Conservation (phyloP, 1,140 invertebrate species). For the Anastatus disparis region DNA sequence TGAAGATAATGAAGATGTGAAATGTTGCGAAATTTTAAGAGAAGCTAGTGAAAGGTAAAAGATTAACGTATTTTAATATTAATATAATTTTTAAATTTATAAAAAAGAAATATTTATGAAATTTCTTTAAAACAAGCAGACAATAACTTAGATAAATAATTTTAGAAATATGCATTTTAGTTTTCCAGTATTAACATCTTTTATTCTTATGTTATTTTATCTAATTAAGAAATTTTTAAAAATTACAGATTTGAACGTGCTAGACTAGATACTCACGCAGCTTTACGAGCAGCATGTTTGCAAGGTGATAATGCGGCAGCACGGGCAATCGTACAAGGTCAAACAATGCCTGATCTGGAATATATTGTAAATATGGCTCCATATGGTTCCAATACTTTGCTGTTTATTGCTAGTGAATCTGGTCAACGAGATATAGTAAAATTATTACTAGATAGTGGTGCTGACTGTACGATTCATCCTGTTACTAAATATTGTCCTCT, state of each 20-base stretch:
- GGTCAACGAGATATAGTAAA: slow-evolving; percentile 85
- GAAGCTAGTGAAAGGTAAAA: slow-evolving; percentile 72
- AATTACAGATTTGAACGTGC: slow-evolving; percentile 70
- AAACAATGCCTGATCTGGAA: slow-evolving; percentile 72
- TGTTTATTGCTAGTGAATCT: slow-evolving; percentile 85
- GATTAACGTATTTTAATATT: slow-evolving; percentile 44
- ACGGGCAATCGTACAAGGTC: slow-evolving; percentile 72
- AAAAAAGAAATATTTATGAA: not conserved
- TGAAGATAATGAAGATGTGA: slow-evolving; percentile 75
- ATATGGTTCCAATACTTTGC: slow-evolving; percentile 84
- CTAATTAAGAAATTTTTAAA: not conserved
- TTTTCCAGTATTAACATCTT: too few species aligned
- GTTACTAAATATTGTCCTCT: slow-evolving; percentile 92
- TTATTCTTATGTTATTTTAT: not conserved
- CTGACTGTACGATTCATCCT: slow-evolving; percentile 87
- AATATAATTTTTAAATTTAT: not conserved
- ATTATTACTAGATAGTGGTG: slow-evolving; percentile 81
- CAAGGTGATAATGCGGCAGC: slow-evolving; percentile 75
- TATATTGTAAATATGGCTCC: slow-evolving; percentile 86
- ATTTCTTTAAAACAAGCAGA: not conserved
- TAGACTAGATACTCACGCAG: slow-evolving; percentile 75
- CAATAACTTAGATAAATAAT: not conserved
- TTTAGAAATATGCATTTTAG: not conserved
- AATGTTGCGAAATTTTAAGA: slow-evolving; percentile 75
- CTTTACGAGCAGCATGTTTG: slow-evolving; percentile 78